These are phyloP conservation scores for Siderastrea siderea DNA, from an alignment of 92 coral and sea anemone species.

Conservation along the genomic window DNA sequence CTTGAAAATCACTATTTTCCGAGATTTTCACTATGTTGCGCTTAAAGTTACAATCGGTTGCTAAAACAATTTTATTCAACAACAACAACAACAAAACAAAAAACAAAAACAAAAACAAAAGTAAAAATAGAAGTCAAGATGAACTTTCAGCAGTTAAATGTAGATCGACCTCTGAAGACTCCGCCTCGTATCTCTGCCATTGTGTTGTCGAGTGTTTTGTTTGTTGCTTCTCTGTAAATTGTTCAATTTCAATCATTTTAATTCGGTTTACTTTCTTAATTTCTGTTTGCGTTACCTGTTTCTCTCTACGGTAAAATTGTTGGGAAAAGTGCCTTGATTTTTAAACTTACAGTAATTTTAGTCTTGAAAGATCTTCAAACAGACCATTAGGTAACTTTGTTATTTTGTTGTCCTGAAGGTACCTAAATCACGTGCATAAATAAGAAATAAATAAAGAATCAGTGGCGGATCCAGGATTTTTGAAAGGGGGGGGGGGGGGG, in stretches of 20 bases:
- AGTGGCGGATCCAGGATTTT: too few relatives aligned
- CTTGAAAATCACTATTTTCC: too few relatives aligned
- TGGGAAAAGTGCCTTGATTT: not conserved
- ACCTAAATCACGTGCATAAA: not conserved
- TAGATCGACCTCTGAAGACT: too few relatives aligned
- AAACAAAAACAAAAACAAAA: too few relatives aligned
- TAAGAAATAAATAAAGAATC: not conserved
- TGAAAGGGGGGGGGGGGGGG: too few relatives aligned
- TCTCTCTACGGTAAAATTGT: not conserved
- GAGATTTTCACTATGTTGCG: too few relatives aligned
- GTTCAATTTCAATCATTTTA: not conserved
- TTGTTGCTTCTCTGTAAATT: not conserved
- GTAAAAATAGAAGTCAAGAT: too few relatives aligned
- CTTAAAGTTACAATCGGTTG: too few relatives aligned
- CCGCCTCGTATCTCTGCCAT: too few relatives aligned
- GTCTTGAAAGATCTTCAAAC: not conserved
- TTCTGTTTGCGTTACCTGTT: not conserved
- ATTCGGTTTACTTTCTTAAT: not conserved
- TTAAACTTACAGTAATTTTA: not conserved
- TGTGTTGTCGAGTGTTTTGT: not conserved
- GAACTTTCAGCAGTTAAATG: too few relatives aligned
- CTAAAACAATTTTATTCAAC: too few relatives aligned
- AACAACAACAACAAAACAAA: too few relatives aligned
- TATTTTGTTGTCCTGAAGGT: not conserved
- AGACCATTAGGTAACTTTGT: not conserved